Evolutionary conservation across 2,797 vertebrate species (phyloP).

Genomic region (Lepus oiostolus): DNA sequence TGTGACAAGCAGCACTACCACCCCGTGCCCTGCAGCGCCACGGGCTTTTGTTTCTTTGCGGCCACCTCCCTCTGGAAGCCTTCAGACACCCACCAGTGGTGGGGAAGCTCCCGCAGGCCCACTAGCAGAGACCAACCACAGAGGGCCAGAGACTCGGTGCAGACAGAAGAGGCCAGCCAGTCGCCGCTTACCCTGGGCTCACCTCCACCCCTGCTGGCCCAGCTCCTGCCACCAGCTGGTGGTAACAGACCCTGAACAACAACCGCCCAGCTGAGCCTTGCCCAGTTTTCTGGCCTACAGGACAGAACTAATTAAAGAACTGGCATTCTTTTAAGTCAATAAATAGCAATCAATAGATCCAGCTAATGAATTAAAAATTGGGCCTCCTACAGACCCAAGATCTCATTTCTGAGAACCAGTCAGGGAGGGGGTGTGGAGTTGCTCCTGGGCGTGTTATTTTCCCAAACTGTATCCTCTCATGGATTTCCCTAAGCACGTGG

Average conservation of each 20-base stretch:
- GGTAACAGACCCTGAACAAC: not conserved
- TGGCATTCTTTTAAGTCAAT: not conserved
- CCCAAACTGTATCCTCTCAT: not conserved
- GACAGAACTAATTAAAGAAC: not conserved
- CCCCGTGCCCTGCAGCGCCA: too few species aligned
- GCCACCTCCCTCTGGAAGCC: not conserved
- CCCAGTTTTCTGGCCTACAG: not conserved
- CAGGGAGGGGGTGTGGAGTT: too few species aligned
- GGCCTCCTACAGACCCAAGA: not conserved
- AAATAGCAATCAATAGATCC: not conserved
- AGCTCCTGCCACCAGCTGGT: not conserved
- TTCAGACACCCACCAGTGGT: not conserved
- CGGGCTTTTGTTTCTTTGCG: not conserved
- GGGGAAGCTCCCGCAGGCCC: not conserved
- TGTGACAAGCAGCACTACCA: too few species aligned
- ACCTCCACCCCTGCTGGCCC: too few species aligned
- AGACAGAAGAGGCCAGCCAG: too few species aligned
- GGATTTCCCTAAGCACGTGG: not conserved
- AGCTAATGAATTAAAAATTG: not conserved
- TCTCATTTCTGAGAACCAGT: not conserved
- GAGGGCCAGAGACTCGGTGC: not conserved
- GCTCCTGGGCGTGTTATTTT: too few species aligned
- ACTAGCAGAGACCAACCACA: not conserved
- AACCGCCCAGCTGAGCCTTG: accelerated
- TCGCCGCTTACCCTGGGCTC: accelerated